Percentiles rank a stretch among this genome's conserved stretches.
Evolutionary conservation across 2,113 vertebrate species (phyloP).

Genomic region (Parus major): DNA sequence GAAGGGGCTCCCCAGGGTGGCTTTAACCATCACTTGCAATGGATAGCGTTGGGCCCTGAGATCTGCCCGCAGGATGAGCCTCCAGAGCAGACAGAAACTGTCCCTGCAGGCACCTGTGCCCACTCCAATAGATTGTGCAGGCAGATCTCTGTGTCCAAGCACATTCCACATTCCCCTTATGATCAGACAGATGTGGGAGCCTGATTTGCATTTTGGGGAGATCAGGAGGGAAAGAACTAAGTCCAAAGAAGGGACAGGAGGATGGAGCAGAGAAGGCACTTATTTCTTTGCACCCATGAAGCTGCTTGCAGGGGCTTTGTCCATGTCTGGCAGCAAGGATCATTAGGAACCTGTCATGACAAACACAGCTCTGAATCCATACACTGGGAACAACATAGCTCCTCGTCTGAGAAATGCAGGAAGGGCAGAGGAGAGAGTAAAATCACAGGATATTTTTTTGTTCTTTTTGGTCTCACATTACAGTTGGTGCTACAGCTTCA

Average conservation of each 20-base stretch:
- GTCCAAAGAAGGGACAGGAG: not conserved
- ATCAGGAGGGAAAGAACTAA: not conserved
- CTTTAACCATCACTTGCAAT: not conserved
- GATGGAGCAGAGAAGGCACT: constrained; percentile 45
- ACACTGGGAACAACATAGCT: not conserved
- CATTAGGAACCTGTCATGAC: not conserved
- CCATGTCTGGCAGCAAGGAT: not conserved
- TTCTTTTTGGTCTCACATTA: constrained; percentile 31
- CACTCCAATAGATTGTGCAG: not conserved
- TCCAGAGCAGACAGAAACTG: not conserved
- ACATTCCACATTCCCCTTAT: not conserved
- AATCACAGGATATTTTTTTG: not conserved
- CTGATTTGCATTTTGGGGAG: not conserved
- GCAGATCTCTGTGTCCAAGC: not conserved
- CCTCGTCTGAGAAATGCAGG: not conserved
- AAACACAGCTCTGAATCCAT: constrained; percentile 19
- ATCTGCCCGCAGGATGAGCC: not conserved
- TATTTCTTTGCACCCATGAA: not conserved
- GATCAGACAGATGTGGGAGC: not conserved
- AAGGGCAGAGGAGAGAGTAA: not conserved
- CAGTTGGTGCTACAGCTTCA: not conserved
- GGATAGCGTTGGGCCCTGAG: not conserved
- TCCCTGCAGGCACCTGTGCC: not conserved
- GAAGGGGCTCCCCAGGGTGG: not conserved
- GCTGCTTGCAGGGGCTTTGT: not conserved